phyloP scores from a whole-genome alignment of 2,888 invertebrate species.

The Drosophila pseudotalamancana region DNA sequence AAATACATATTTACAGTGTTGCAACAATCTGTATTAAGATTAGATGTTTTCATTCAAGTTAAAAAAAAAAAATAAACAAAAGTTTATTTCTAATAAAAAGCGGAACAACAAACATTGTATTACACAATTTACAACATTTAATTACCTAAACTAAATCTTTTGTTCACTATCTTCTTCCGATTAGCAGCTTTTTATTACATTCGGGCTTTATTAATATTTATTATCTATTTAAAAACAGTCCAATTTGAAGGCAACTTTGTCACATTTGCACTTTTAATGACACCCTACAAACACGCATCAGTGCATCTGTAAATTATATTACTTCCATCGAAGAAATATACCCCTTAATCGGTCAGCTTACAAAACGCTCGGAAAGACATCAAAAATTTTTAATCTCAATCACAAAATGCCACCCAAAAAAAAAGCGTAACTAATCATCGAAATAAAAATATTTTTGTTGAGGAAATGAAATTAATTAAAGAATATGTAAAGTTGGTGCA shows the following conservation, averaged over 20 bases:
- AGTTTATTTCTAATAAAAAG: background rate
- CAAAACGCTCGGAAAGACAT: slow-evolving; percentile 50
- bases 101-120: background rate
- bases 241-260: slow-evolving; percentile 35
- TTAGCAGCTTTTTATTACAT: background rate
- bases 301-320: background rate
- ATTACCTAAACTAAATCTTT: background rate
- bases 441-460: slow-evolving; percentile 1
- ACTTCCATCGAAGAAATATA: background rate
- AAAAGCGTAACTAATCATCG: slow-evolving; percentile 33
- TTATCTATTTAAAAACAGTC: slow-evolving; percentile 1
- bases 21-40: no score
- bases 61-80: background rate
- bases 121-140: background rate
- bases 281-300: slow-evolving; percentile 20
- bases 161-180: background rate
- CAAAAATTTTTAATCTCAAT: slow-evolving; percentile 22
- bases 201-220: background rate
- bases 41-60: background rate
- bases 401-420: slow-evolving; percentile 66
- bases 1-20: no score
- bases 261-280: slow-evolving; percentile 29
- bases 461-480: slow-evolving; percentile 52
- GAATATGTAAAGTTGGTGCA: slow-evolving; percentile 29
- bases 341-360: slow-evolving; percentile 36